These are phyloP conservation scores for Macrotrachela quadricornifera DNA, from an alignment of 1,140 invertebrate species.

Conservation along the genomic window DNA sequence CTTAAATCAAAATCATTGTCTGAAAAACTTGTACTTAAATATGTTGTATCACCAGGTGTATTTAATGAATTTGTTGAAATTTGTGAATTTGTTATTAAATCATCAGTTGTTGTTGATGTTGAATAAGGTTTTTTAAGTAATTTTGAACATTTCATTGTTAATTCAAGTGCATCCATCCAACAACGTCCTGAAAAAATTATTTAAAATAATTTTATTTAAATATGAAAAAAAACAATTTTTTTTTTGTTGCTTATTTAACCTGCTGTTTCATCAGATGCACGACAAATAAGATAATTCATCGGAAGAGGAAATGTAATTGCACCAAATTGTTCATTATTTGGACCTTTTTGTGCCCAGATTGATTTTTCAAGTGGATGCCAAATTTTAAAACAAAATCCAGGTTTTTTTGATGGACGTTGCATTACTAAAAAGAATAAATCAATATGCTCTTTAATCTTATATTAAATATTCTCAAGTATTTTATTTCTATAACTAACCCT, in stretches of 20 bases:
- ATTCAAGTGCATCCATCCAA: constrained; percentile 75
- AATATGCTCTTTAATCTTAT: no score
- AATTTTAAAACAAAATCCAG: constrained; percentile 88
- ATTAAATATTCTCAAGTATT: no score
- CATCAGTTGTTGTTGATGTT: not conserved
- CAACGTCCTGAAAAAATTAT: no score
- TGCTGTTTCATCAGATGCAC: constrained; percentile 62
- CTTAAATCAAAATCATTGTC: no score
- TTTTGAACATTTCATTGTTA: constrained; percentile 60
- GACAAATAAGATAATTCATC: constrained; percentile 71
- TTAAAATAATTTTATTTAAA: no score
- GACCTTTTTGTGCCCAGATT: constrained; percentile 59
- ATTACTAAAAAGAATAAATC: constrained; percentile 38
- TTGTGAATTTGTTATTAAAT: not conserved
- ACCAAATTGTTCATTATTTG: constrained; percentile 1
- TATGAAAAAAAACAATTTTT: no score
- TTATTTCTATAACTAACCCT: constrained; percentile 32
- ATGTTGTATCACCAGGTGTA: no score
- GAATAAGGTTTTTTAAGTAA: constrained; percentile 25
- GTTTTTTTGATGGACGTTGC: constrained; percentile 77
- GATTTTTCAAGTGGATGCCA: constrained; percentile 80
- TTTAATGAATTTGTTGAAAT: no score
- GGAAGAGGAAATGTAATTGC: constrained; percentile 36
- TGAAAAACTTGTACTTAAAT: no score
- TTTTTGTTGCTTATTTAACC: constrained; percentile 16